These are phyloP conservation scores for Paelopatides confundens DNA, from an alignment of 53 echinoderm and acorn worm species.

Conservation along the genomic window DNA sequence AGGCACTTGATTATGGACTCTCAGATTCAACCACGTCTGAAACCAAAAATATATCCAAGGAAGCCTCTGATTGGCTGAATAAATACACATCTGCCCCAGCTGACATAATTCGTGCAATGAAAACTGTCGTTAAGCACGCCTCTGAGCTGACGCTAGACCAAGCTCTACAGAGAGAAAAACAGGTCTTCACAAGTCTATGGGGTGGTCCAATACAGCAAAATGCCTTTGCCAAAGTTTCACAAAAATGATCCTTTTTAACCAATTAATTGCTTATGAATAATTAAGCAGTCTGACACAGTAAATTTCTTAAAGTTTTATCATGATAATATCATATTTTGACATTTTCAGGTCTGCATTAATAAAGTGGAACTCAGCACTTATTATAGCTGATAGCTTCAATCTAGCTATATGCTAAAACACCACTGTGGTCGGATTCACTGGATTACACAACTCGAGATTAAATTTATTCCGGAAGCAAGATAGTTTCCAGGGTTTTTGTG, in stretches of 20 bases:
- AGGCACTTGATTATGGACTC: slow-evolving; percentile 67
- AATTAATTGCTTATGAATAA: no score
- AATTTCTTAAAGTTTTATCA: no score
- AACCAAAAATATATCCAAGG: slow-evolving; percentile 46
- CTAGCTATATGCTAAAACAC: no score
- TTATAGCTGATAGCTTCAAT: no score
- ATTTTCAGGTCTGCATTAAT: no score
- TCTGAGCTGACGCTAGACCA: slow-evolving; percentile 78
- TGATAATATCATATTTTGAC: no score
- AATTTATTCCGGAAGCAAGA: no score
- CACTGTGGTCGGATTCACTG: no score
- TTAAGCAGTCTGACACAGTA: no score
- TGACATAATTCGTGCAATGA: slow-evolving; percentile 77
- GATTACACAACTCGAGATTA: no score
- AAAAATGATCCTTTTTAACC: slow-evolving; percentile 14
- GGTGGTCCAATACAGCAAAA: slow-evolving; percentile 60
- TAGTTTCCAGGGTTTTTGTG: no score
- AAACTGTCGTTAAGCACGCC: slow-evolving; percentile 78
- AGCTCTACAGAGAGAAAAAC: slow-evolving; percentile 85
- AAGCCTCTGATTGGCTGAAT: slow-evolving; percentile 72
- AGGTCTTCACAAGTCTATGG: slow-evolving; percentile 86
- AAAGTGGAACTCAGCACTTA: no score
- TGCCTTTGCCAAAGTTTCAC: slow-evolving; percentile 43
- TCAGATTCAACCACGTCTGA: slow-evolving; percentile 64
- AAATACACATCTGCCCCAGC: slow-evolving; percentile 63